phyloP scores from a whole-genome alignment of 2,888 invertebrate genomes.

The Torymus tubicola region DNA sequence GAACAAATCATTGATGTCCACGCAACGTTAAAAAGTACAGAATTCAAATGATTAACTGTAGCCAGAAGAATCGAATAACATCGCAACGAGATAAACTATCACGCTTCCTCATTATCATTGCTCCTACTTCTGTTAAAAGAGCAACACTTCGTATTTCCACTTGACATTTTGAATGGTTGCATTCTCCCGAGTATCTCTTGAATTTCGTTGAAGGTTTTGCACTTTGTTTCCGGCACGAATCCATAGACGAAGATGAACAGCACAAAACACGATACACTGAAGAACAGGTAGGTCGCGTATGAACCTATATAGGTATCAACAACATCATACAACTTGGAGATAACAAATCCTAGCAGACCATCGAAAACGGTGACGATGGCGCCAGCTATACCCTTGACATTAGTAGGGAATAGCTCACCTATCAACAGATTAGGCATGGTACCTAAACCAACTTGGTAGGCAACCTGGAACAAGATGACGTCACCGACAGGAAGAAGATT shows the following conservation, averaged over 20 bases:
- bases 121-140: slow-evolving; percentile 12
- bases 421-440: slow-evolving; percentile 72
- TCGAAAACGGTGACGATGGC: slow-evolving; percentile 71
- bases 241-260: slow-evolving; percentile 69
- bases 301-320: slow-evolving; percentile 65
- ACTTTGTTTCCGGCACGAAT: slow-evolving; percentile 72
- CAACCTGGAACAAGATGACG: slow-evolving; percentile 70
- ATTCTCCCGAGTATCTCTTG: slow-evolving; percentile 65
- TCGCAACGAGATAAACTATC: slow-evolving; percentile 31
- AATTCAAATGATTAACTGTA: not conserved
- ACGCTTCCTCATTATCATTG: slow-evolving; percentile 39
- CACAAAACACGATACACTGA: slow-evolving; percentile 67
- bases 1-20: not conserved
- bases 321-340: slow-evolving; percentile 71
- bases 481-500: slow-evolving; percentile 70
- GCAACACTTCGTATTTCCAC: slow-evolving; percentile 5
- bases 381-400: slow-evolving; percentile 71
- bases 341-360: slow-evolving; percentile 70
- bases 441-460: slow-evolving; percentile 72
- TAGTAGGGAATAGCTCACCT: slow-evolving; percentile 72
- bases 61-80: not conserved
- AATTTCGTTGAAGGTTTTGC: slow-evolving; percentile 71
- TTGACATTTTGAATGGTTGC: slow-evolving; percentile 35
- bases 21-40: not conserved
- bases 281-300: slow-evolving; percentile 68